Conservation (phyloP, 2,888 invertebrate species). For the Ennomos quercinarius region DNA sequence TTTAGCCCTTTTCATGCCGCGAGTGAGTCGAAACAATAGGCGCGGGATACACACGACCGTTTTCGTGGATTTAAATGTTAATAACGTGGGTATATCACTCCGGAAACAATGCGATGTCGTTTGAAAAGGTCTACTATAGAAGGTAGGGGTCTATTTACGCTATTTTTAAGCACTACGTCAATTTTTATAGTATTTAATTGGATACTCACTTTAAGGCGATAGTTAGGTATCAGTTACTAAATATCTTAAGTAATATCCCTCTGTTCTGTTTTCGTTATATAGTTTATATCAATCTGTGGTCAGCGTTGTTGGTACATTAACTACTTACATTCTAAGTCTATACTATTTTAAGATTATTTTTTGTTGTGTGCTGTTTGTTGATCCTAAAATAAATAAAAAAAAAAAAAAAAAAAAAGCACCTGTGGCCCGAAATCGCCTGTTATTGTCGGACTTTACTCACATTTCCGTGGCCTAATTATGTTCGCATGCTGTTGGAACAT, state of each 20-base stretch:
- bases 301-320: too few relatives aligned
- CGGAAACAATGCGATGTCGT: conserved; percentile 25
- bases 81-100: conserved; percentile 42
- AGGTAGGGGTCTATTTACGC: conserved; percentile 19
- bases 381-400: too few relatives aligned
- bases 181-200: too few relatives aligned
- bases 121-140: conserved; percentile 11
- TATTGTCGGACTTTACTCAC: conserved; percentile 3
- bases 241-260: too few relatives aligned
- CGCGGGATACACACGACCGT: conserved; percentile 41
- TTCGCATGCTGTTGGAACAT: conserved; percentile 12
- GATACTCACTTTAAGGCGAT: too few relatives aligned
- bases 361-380: too few relatives aligned
- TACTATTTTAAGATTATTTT: too few relatives aligned
- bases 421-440: background rate
- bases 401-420: too few relatives aligned
- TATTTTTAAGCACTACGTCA: conserved; percentile 27
- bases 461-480: conserved; percentile 14
- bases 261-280: too few relatives aligned
- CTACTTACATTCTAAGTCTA: too few relatives aligned
- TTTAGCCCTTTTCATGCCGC: conserved; percentile 70
- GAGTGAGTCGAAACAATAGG: conserved; percentile 56
- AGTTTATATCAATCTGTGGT: too few relatives aligned
- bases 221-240: too few relatives aligned
- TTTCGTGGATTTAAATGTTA: conserved; percentile 56